A percentile compares a stretch with the other conserved stretches of the same genome.
phyloP scores from a whole-genome alignment of 2,797 vertebrate species.

The Myoxocephalus aenaeus region DNA sequence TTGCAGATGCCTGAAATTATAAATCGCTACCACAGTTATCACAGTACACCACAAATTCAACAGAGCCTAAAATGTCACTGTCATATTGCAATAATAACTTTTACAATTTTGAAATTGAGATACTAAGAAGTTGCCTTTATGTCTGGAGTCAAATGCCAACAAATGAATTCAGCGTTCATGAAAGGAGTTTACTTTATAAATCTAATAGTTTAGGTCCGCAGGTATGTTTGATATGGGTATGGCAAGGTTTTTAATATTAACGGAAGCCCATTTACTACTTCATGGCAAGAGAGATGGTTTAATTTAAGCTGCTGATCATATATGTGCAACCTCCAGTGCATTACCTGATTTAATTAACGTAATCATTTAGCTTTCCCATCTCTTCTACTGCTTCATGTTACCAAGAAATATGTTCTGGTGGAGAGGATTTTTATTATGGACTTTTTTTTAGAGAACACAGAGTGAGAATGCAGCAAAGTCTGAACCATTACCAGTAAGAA shows the following conservation, averaged over 20 bases:
- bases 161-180: neutral
- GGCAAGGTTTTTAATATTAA: neutral
- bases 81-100: neutral
- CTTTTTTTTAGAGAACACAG: no score
- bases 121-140: neutral
- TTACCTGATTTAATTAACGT: no score
- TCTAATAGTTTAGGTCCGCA: neutral
- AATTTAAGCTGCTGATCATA: neutral
- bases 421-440: no score
- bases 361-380: neutral
- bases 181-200: slow-evolving; percentile 1
- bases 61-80: neutral
- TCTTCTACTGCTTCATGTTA: neutral
- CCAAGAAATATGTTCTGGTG: neutral
- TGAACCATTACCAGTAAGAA: neutral
- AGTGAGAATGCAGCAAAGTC: neutral
- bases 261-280: neutral
- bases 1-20: slow-evolving; percentile 83
- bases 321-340: neutral
- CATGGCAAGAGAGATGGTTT: neutral
- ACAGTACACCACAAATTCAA: neutral
- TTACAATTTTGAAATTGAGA: neutral
- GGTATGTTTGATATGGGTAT: neutral
- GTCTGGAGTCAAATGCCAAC: neutral
- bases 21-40: neutral